phyloP scores from a whole-genome alignment of 2,888 invertebrate genomes.

The Volucella bombylans region DNA sequence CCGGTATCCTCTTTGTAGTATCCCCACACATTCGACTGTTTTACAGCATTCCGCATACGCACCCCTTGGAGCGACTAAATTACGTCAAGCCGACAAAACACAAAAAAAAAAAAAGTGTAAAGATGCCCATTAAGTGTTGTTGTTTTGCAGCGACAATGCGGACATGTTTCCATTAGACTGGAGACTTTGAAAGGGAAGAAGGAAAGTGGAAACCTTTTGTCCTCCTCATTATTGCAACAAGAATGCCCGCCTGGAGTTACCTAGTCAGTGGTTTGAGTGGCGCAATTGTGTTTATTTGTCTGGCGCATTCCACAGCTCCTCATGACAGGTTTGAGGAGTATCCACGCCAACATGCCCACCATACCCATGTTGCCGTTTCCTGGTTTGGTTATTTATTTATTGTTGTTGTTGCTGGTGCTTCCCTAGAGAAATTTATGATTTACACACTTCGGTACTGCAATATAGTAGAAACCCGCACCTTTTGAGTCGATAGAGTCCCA shows the following conservation, averaged over 20 bases:
- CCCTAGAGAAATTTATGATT: conserved; percentile 36
- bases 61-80: conserved; percentile 56
- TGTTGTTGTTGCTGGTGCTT: neutral
- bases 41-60: conserved; percentile 59
- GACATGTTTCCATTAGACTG: conserved; percentile 56
- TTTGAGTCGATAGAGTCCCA: neutral
- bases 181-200: conserved; percentile 15
- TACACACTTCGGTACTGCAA: conserved; percentile 2
- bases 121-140: conserved; percentile 64
- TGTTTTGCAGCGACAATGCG: conserved; percentile 72
- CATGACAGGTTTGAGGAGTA: conserved; percentile 47
- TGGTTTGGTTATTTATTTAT: neutral
- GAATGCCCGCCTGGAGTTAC: conserved; percentile 13
- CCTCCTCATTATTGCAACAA: conserved; percentile 9
- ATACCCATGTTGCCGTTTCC: conserved; percentile 27
- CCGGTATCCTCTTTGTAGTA: no score
- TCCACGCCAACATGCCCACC: conserved; percentile 24
- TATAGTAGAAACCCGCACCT: conserved; percentile 6
- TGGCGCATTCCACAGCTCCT: conserved; percentile 59
- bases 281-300: conserved; percentile 27
- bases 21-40: conserved; percentile 10
- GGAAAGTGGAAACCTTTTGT: neutral
- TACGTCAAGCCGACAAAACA: conserved; percentile 35
- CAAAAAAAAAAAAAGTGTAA: conserved; percentile 14
- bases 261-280: conserved; percentile 47